phyloP scores from a whole-genome alignment of 1,140 invertebrate genomes.

The Drosophila bipectinata region DNA sequence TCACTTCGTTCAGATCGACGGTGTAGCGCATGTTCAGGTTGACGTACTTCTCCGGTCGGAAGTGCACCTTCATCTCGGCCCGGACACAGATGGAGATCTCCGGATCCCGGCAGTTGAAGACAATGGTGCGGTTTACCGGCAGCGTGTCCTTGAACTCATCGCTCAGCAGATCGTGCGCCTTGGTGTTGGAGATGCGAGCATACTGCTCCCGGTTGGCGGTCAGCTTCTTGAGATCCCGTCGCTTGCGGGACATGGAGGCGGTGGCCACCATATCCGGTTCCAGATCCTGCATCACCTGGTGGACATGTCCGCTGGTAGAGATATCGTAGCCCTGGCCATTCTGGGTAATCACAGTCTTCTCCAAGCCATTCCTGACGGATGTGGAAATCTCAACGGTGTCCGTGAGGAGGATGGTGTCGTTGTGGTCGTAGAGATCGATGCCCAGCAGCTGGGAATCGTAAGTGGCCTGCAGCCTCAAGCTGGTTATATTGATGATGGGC shows the following conservation, averaged over 20 bases:
- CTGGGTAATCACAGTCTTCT: conserved; percentile 47
- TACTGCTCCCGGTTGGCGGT: conserved; percentile 78
- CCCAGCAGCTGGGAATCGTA: conserved; percentile 68
- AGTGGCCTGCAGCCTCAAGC: conserved; percentile 69
- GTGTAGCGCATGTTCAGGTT: conserved; percentile 69
- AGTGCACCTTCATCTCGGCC: conserved; percentile 73
- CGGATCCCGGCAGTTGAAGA: conserved; percentile 78
- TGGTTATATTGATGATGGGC: conserved; percentile 69
- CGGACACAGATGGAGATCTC: conserved; percentile 69
- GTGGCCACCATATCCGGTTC: conserved; percentile 53
- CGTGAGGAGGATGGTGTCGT: conserved; percentile 66
- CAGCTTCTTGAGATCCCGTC: conserved; percentile 57
- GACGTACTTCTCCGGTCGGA: conserved; percentile 68
- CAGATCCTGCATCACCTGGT: conserved; percentile 38
- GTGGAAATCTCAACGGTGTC: conserved; percentile 58
- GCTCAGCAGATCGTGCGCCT: conserved; percentile 69
- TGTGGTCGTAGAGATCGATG: conserved; percentile 67
- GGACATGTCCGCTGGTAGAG: conserved; percentile 56
- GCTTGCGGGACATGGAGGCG: conserved; percentile 60
- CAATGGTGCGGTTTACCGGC: conserved; percentile 81
- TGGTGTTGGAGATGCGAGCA: conserved; percentile 67
- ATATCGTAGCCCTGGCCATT: conserved; percentile 56
- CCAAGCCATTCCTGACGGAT: conserved; percentile 4
- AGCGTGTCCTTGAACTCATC: conserved; percentile 74
- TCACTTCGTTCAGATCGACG: conserved; percentile 77